Conservation (phyloP, 2,113 vertebrate genomes). For the Hypanus sabinus region DNA sequence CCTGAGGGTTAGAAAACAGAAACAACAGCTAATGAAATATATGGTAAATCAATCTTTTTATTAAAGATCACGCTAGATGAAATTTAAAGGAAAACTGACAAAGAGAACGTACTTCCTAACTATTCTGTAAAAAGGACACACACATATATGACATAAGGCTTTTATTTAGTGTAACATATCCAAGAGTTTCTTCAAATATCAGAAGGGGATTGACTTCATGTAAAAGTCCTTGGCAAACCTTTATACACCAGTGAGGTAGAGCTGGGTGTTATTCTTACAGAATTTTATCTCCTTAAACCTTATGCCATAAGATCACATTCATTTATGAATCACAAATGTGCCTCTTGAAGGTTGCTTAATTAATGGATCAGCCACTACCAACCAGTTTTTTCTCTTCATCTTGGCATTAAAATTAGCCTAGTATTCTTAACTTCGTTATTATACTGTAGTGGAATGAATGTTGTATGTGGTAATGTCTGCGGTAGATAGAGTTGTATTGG, state of each 20-base stretch:
- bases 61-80: neutral
- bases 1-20: neutral
- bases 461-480: neutral
- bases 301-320: neutral
- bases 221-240: neutral
- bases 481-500: neutral
- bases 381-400: neutral
- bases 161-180: neutral
- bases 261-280: neutral
- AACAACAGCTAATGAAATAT: neutral
- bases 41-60: neutral
- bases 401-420: neutral
- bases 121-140: neutral
- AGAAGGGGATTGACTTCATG: neutral
- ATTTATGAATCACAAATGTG: neutral
- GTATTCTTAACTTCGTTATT: neutral
- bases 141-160: neutral
- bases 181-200: neutral
- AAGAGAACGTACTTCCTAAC: neutral
- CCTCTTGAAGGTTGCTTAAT: too few relatives aligned
- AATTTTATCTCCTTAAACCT: neutral
- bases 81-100: neutral
- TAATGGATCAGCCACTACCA: too few relatives aligned
- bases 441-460: neutral
- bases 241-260: neutral